These are phyloP conservation scores for Leptopterna dolabrata DNA, from an alignment of 2,888 invertebrate genomes.

Conservation along the genomic window DNA sequence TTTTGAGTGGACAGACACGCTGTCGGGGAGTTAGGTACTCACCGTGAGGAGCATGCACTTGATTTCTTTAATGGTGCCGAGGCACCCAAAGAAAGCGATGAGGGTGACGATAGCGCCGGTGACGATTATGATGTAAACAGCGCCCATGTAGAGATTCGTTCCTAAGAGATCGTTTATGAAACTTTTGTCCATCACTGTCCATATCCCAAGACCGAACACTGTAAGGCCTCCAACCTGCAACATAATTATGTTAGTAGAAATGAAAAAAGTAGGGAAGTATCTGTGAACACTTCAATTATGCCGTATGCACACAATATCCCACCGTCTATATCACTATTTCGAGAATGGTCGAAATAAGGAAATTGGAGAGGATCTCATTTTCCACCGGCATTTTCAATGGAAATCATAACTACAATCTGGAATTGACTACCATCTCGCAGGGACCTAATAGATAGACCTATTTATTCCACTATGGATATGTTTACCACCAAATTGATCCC, in stretches of 20 bases:
- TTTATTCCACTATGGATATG: too few species aligned
- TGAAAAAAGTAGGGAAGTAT: not conserved
- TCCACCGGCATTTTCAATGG: too few species aligned
- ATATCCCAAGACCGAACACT: conserved; percentile 83
- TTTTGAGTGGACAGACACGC: not conserved
- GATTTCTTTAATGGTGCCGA: conserved; percentile 93
- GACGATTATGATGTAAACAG: conserved; percentile 84
- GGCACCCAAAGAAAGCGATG: conserved; percentile 90
- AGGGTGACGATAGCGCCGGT: conserved; percentile 85
- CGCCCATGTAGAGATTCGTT: conserved; percentile 87
- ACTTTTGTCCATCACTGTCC: conserved; percentile 86
- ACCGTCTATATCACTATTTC: too few species aligned
- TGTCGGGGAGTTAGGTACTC: conserved; percentile 59
- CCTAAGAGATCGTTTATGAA: conserved; percentile 87
- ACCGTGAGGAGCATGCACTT: conserved; percentile 93
- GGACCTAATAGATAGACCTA: too few species aligned
- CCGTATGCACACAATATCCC: too few species aligned
- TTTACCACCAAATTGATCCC: too few species aligned
- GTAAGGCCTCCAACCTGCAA: conserved; percentile 81
- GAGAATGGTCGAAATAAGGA: too few species aligned
- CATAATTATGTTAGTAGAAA: too few species aligned
- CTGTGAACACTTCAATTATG: too few species aligned
- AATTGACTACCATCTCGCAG: too few species aligned
- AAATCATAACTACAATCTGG: too few species aligned
- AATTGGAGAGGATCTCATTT: too few species aligned